Conservation (phyloP, 2,113 vertebrate species). For the Xiphophorus couchianus region DNA sequence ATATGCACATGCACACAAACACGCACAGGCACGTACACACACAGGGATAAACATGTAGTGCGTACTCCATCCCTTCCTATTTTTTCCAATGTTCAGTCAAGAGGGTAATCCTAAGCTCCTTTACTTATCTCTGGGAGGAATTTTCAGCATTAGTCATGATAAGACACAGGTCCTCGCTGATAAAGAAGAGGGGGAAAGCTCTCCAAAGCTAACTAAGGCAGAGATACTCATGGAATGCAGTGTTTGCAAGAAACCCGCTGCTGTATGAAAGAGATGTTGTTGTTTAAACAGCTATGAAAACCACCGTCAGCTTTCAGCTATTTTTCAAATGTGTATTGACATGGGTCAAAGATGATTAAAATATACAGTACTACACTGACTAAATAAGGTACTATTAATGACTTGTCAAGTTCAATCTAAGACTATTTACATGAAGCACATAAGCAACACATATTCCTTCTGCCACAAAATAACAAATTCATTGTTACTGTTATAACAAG, state of each 20-base stretch:
- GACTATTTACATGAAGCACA: no score
- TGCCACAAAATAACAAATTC: no score
- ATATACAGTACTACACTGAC: no score
- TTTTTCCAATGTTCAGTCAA: conserved; percentile 79
- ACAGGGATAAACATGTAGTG: conserved; percentile 57
- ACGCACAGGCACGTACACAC: conserved; percentile 43
- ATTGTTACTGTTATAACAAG: no score
- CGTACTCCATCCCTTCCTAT: conserved; percentile 51
- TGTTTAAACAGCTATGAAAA: conserved; percentile 33
- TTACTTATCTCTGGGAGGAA: conserved; percentile 83
- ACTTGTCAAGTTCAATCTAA: no score
- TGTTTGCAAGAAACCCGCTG: conserved; percentile 58
- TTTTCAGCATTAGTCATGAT: conserved; percentile 83
- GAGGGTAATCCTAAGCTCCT: conserved; percentile 82
- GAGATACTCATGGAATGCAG: conserved; percentile 74
- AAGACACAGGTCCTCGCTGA: conserved; percentile 76
- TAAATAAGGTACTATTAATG: no score
- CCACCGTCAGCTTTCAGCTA: not conserved
- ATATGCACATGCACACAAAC: conserved; percentile 29
- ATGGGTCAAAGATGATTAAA: not conserved
- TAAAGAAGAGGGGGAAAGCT: conserved; percentile 69
- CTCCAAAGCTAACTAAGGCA: conserved; percentile 75
- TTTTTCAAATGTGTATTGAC: not conserved
- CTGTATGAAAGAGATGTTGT: conserved; percentile 28
- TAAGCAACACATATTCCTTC: no score